These are phyloP conservation scores for Paradoxurus hermaphroditus DNA, from an alignment of 2,113 vertebrate genomes.

Conservation along the genomic window DNA sequence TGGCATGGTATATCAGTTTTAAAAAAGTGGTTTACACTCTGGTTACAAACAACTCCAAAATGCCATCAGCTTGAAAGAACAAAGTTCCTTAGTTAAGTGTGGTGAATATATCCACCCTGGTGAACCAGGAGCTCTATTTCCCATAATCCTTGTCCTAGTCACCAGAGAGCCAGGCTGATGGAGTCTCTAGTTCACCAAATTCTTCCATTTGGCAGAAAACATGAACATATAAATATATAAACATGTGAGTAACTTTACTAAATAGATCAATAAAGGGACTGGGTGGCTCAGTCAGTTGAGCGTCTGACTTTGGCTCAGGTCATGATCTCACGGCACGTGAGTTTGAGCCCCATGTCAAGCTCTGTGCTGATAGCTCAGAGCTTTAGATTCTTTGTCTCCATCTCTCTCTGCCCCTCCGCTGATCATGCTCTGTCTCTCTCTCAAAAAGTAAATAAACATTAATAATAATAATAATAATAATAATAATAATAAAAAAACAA, in stretches of 20 bases:
- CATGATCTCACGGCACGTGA: too few relatives aligned
- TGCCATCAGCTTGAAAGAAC: background rate
- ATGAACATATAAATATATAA: background rate
- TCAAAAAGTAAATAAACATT: too few relatives aligned
- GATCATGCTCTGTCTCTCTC: too few relatives aligned
- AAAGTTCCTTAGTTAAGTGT: background rate
- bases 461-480: too few relatives aligned
- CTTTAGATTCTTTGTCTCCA: too few relatives aligned
- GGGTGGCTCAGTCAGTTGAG: too few relatives aligned
- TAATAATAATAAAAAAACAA: too few relatives aligned
- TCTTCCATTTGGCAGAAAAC: background rate
- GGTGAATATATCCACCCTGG: background rate
- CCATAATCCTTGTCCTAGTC: background rate
- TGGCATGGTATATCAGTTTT: background rate
- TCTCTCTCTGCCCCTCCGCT: too few relatives aligned
- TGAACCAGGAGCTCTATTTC: background rate
- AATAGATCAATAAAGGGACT: background rate
- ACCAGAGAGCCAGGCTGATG: background rate
- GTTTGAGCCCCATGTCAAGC: too few relatives aligned
- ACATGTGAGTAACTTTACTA: background rate
- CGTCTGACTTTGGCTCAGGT: too few relatives aligned
- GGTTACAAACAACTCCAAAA: background rate
- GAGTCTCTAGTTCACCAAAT: background rate
- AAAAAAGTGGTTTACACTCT: background rate
- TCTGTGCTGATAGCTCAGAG: too few relatives aligned